These are phyloP conservation scores for Anoplophora glabripennis DNA, from an alignment of 1,140 invertebrate genomes.

Conservation along the genomic window DNA sequence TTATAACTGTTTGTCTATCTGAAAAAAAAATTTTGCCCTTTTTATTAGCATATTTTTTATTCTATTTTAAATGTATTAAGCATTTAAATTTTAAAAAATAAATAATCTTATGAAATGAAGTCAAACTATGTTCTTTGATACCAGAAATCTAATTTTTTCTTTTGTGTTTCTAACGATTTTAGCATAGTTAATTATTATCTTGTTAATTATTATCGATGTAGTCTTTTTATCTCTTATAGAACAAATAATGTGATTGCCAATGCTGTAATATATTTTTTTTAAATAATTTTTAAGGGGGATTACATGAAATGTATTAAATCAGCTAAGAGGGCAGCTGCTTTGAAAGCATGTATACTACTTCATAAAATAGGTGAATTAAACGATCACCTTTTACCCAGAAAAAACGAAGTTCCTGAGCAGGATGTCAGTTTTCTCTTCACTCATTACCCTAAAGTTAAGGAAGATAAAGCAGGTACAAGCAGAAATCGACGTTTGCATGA, in stretches of 20 bases:
- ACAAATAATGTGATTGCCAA: neutral
- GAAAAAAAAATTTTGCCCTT: no score
- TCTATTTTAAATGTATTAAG: no score
- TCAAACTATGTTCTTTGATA: no score
- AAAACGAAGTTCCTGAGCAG: conserved; percentile 53
- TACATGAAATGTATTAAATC: conserved; percentile 56
- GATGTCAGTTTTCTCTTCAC: conserved; percentile 50
- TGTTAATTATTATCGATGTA: no score
- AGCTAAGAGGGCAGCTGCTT: conserved; percentile 79
- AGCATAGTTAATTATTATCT: no score
- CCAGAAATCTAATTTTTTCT: no score
- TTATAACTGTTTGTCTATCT: no score
- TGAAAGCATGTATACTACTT: conserved; percentile 70
- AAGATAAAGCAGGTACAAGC: conserved; percentile 35
- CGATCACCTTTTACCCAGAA: conserved; percentile 71
- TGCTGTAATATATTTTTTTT: neutral
- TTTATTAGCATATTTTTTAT: no score
- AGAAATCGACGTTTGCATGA: conserved; percentile 31
- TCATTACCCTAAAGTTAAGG: conserved; percentile 54
- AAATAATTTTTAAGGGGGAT: conserved; percentile 54
- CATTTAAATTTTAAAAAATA: no score
- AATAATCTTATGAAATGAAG: no score
- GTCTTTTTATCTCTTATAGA: no score
- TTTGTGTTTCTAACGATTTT: no score
- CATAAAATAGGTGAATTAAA: conserved; percentile 74